Percentiles rank a stretch among this genome's conserved stretches.
phyloP scores from a whole-genome alignment of 2,888 invertebrate genomes.

The Mongoloraphidia duomilia region DNA sequence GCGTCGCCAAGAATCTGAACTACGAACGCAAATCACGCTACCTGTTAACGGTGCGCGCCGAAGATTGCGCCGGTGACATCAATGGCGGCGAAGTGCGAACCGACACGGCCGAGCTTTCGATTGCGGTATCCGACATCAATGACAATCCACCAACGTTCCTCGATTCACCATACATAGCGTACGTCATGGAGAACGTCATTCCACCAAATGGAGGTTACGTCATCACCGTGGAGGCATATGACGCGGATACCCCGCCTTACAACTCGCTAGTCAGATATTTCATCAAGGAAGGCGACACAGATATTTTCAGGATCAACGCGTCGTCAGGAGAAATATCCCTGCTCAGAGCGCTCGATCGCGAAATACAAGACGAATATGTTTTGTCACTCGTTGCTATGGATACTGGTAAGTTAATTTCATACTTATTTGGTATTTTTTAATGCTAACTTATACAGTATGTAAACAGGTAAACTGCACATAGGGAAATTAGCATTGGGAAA shows the following conservation, averaged over 20 bases:
- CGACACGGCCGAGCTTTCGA: slow-evolving; percentile 68
- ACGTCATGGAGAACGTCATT: slow-evolving; percentile 84
- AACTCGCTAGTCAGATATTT: slow-evolving; percentile 85
- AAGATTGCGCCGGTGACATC: slow-evolving; percentile 70
- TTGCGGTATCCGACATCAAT: slow-evolving; percentile 81
- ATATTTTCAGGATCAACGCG: slow-evolving; percentile 82
- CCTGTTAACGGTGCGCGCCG: slow-evolving; percentile 68
- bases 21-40: slow-evolving; percentile 82
- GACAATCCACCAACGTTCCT: slow-evolving; percentile 87
- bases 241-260: slow-evolving; percentile 82
- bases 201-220: slow-evolving; percentile 69
- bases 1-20: slow-evolving; percentile 86
- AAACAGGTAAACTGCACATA: too few species aligned
- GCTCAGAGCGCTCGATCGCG: slow-evolving; percentile 68
- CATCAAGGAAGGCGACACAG: slow-evolving; percentile 84
- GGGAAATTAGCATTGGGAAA: too few species aligned
- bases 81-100: slow-evolving; percentile 39
- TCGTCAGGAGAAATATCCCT: slow-evolving; percentile 83
- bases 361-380: slow-evolving; percentile 68
- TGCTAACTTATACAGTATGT: too few species aligned
- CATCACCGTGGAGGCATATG: slow-evolving; percentile 72
- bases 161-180: slow-evolving; percentile 87
- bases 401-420: slow-evolving; percentile 52
- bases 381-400: slow-evolving; percentile 86
- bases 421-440: neutral